Evolutionary conservation across 1,140 invertebrate genomes (phyloP), one percentile per base, ranked within the genome.

Genomic region (Protaetia brevitarsis): DNA sequence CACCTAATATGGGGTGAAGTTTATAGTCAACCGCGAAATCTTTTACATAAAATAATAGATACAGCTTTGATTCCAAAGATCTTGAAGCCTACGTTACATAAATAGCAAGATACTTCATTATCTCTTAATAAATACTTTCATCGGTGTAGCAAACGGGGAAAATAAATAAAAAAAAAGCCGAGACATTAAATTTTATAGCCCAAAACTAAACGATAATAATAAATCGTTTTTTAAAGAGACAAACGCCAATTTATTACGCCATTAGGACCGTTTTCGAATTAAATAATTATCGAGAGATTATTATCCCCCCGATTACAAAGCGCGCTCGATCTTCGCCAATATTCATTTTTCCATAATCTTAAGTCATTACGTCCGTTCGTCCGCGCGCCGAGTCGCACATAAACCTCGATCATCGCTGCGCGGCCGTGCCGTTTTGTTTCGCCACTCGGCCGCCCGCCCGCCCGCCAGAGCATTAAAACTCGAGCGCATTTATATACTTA

Each of bases 401-500:
- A 21, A 23, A 23, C 31, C 41, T 23, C 41, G 41, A 51, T 10
- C 41, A n/a, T n/a, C 19, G 19, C 10, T 13, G 41, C 41, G n/a
- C 31, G 8, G 13, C 31, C 31, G 31, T 34, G 13, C 31, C 31
- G n/a, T 34, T n/a, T 34, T 34, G 31, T 34, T 34, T 34, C 31
- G 13, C 13, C 13, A n/a, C 31, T 34, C 31, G 8, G 8, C 13
- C 13, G 13, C 31, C 13, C 13, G 8, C 31, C 31, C 31, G 8
- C 31, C 8, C 13, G 41, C 7, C 26, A 28, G 57, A 29, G 57
- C 57, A 31, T 28, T 59, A 31, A 59, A 59, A 31, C 29, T 31
- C 60, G 60, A 10, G 60, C n/a, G n/a, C 60, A 62, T 62, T 62
- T 62, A 62, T 62, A 34, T 34, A 23, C 29, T 62, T 31, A 62